Evolutionary conservation across 2,888 invertebrate species (phyloP), one percentile per base, ranked within the genome.

Genomic region (Toxonevra muliebris): DNA sequence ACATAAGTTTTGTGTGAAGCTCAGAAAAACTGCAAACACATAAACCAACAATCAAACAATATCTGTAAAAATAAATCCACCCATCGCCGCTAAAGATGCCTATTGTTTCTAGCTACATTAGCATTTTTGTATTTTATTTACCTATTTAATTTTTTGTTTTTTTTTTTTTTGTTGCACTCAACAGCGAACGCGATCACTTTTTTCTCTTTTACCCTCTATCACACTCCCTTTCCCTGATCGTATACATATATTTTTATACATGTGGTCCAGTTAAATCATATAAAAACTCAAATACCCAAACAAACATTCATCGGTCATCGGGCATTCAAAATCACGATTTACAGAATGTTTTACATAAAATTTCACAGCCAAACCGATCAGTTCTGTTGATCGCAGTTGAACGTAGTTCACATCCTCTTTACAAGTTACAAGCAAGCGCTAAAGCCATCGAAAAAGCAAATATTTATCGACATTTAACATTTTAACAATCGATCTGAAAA

Each of bases 1-100:
- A 30, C 7, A 30, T 7, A 30, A 4, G 7, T 30, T 2, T 30
- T 30, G 30, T 30, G 7, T 30, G 30, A 4, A 30, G 30, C 3
- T 30, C 30, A 30, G 7, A 30, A 30, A 30, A 30, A 30, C 2
- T 4, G 7, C 30, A 30, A 30, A 30, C 30, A 30, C 2, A 30
- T 30, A 30, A 30, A 15, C 13, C 9, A 48, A 5, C 48, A 15
- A 15, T 10, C 13, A 48, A 79, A 81, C 80, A 81, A 81, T 81
- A 81, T 81, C 81, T 81, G 81, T 80, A 81, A 80, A 80, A 81
- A 80, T 77, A 80, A 81, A 80, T 79, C 80, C 80, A 81, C 80
- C 80, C 80, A 80, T 80, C 79, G 80, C 80, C 78, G 76, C 76
- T 73, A 71, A 74, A 74, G 72, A 74, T 74, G 74, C 74, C 69